A percentile compares a stretch with the other conserved stretches of the same genome.
Conservation (phyloP, 2,888 invertebrate genomes). For the Trichopoda pennipes region DNA sequence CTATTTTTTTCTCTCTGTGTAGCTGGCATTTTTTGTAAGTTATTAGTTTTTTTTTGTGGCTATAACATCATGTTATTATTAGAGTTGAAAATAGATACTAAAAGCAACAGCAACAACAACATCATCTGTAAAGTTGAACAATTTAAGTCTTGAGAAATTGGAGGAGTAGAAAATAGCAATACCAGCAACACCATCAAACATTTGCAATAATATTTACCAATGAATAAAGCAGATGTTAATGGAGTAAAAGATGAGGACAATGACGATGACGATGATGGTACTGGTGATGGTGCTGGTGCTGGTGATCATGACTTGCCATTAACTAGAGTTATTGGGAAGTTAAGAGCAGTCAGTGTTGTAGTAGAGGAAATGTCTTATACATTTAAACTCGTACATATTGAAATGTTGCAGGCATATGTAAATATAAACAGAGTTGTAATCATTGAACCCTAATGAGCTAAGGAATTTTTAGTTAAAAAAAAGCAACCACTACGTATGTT, state of each 20-base stretch:
- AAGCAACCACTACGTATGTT: constrained; percentile 47
- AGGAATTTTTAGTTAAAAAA: constrained; percentile 63
- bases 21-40: constrained; percentile 28
- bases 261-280: background rate
- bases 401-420: constrained; percentile 54
- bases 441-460: constrained; percentile 64
- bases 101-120: constrained; percentile 31
- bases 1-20: constrained; percentile 10
- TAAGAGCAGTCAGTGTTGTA: background rate
- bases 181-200: constrained; percentile 31
- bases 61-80: constrained; percentile 55
- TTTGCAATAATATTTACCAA: constrained; percentile 30
- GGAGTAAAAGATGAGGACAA: constrained; percentile 52
- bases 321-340: constrained; percentile 19
- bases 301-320: constrained; percentile 49
- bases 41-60: constrained; percentile 36
- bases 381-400: background rate
- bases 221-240: constrained; percentile 55
- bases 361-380: constrained; percentile 27
- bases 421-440: constrained; percentile 61
- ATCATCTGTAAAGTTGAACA: constrained; percentile 47
- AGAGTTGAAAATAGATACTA: constrained; percentile 56
- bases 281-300: constrained; percentile 3
- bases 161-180: constrained; percentile 64
- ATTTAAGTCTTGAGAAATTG: constrained; percentile 65